Evolutionary conservation across 2,888 invertebrate species (phyloP).

Genomic region (Tiliacea aurago): DNA sequence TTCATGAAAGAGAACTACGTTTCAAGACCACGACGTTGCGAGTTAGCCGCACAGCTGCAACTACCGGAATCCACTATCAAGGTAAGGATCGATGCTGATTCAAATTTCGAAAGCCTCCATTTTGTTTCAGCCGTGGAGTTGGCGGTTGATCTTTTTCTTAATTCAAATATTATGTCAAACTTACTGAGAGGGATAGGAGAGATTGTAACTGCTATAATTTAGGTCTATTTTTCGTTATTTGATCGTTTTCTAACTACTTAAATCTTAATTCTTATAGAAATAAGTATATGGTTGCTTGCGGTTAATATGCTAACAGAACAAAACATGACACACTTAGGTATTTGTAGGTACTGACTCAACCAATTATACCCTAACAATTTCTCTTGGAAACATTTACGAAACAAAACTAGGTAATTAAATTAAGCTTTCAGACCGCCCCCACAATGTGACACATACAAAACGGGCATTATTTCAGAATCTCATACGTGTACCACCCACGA

Average conservation of each 20-base stretch:
- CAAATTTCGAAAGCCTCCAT: background rate
- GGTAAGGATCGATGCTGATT: constrained; percentile 89
- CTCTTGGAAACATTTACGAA: constrained; percentile 41
- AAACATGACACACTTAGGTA: background rate
- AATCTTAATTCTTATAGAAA: background rate
- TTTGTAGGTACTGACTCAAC: constrained; percentile 30
- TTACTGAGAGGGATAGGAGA: background rate
- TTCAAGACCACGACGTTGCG: constrained; percentile 97
- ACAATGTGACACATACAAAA: constrained; percentile 65
- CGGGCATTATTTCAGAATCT: constrained; percentile 60
- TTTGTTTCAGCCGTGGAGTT: background rate
- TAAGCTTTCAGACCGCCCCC: constrained; percentile 61
- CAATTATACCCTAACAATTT: constrained; percentile 43
- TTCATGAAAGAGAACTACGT: constrained; percentile 99
- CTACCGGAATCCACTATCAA: constrained; percentile 99
- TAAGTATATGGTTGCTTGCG: background rate
- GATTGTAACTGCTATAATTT: background rate
- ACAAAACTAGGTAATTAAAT: constrained; percentile 56
- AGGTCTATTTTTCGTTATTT: background rate
- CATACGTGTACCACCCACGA: constrained; percentile 68
- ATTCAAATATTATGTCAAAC: background rate
- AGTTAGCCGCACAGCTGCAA: constrained; percentile 97
- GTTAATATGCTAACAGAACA: background rate
- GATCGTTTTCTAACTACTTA: too few relatives aligned
- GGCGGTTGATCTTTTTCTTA: background rate